Percentiles rank a stretch among this genome's conserved stretches.
phyloP scores from a whole-genome alignment of 2,888 invertebrate species.

The Melinaea menophilus region DNA sequence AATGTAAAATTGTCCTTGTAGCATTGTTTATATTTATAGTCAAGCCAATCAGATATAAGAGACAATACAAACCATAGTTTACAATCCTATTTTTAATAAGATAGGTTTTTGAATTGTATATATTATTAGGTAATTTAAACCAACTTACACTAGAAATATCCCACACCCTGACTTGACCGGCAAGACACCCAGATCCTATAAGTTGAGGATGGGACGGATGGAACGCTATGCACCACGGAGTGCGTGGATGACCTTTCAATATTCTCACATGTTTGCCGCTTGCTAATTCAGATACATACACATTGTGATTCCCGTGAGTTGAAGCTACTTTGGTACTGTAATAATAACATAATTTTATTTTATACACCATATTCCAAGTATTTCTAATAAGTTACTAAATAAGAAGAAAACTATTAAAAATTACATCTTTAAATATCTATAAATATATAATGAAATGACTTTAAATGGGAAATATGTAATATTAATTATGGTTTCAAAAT shows the following conservation, averaged over 20 bases:
- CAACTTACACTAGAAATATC: constrained; percentile 77
- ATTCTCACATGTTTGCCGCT: constrained; percentile 88
- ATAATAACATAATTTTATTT: constrained; percentile 23
- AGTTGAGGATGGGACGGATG: constrained; percentile 91
- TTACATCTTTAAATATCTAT: neutral
- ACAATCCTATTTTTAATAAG: neutral
- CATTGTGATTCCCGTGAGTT: constrained; percentile 92
- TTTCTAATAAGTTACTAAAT: neutral
- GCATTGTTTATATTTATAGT: no score
- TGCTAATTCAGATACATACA: constrained; percentile 88
- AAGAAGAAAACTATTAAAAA: neutral
- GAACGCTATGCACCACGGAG: constrained; percentile 94
- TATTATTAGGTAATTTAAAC: neutral
- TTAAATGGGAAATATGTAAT: no score
- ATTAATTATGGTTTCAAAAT: neutral
- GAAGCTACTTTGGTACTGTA: constrained; percentile 88
- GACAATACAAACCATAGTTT: no score
- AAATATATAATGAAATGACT: neutral
- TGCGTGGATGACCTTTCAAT: constrained; percentile 89
- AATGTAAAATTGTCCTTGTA: no score
- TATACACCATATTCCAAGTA: neutral
- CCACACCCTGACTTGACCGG: constrained; percentile 94
- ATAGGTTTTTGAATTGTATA: neutral
- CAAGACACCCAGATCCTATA: constrained; percentile 91
- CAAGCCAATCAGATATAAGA: no score